phyloP scores from a whole-genome alignment of 2,888 invertebrate genomes.

The Apamea epomidion region DNA sequence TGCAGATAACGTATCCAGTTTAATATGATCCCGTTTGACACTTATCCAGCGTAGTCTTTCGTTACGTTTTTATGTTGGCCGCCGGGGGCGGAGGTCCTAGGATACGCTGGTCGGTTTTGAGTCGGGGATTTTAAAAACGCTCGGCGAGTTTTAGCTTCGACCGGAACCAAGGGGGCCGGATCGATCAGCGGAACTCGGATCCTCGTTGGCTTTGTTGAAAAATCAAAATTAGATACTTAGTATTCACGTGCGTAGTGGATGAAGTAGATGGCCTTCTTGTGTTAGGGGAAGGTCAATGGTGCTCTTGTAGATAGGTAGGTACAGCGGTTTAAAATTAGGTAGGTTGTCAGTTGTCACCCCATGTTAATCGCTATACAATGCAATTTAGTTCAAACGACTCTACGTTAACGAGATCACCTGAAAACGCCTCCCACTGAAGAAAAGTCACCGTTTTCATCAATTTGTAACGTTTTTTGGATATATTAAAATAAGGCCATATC shows the following conservation, averaged over 20 bases:
- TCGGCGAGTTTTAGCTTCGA: constrained; percentile 83
- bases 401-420: neutral
- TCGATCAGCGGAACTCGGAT: constrained; percentile 85
- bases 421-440: neutral
- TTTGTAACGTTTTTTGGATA: neutral
- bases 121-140: constrained; percentile 87
- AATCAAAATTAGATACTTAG: constrained; percentile 88
- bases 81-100: constrained; percentile 71
- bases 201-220: constrained; percentile 87
- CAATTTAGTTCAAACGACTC: constrained; percentile 8
- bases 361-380: constrained; percentile 21
- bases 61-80: constrained; percentile 68
- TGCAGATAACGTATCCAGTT: constrained; percentile 86
- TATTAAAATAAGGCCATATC: neutral
- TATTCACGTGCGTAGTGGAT: constrained; percentile 82
- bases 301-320: constrained; percentile 32
- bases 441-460: neutral
- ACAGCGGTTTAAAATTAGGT: constrained; percentile 36
- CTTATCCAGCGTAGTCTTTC: constrained; percentile 64
- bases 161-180: constrained; percentile 87
- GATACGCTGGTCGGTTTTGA: constrained; percentile 80
- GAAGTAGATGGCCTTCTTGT: constrained; percentile 68
- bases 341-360: neutral
- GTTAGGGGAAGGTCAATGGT: constrained; percentile 67
- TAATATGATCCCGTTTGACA: constrained; percentile 75